Conservation (phyloP, 2,888 invertebrate species). For the Dusona sp. region DNA sequence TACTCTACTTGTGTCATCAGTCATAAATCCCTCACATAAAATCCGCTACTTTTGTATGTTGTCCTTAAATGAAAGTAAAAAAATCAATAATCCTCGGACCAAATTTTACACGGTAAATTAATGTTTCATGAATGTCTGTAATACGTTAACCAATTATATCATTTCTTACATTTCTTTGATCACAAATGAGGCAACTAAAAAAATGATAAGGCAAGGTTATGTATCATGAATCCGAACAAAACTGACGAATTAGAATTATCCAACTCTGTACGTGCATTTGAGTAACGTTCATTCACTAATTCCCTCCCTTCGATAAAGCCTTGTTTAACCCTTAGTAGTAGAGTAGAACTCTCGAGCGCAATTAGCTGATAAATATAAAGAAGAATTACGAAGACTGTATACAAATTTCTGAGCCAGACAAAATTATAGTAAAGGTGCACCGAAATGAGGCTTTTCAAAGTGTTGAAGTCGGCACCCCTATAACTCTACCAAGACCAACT, state of each 20-base stretch:
- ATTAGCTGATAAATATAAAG: not conserved
- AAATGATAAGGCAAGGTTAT: not conserved
- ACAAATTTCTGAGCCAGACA: not conserved
- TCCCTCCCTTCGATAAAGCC: not conserved
- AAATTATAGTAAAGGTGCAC: not conserved
- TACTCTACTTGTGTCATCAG: not conserved
- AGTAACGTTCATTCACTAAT: not conserved
- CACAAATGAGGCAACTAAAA: not conserved
- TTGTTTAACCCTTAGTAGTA: not conserved
- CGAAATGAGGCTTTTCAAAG: not conserved
- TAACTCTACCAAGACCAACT: too few relatives aligned
- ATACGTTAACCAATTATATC: not conserved
- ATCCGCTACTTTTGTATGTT: too few relatives aligned
- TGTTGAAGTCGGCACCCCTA: too few relatives aligned
- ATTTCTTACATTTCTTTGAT: not conserved
- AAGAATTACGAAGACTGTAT: not conserved
- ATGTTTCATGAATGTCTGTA: not conserved
- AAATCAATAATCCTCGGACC: not conserved
- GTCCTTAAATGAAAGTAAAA: too few relatives aligned
- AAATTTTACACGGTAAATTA: not conserved
- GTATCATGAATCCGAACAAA: not conserved
- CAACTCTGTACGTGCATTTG: not conserved
- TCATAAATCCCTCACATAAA: too few relatives aligned
- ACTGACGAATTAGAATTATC: not conserved
- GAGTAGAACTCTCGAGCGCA: not conserved